phyloP scores from a whole-genome alignment of 2,888 invertebrate species.

The Chloroclysta siterata region DNA sequence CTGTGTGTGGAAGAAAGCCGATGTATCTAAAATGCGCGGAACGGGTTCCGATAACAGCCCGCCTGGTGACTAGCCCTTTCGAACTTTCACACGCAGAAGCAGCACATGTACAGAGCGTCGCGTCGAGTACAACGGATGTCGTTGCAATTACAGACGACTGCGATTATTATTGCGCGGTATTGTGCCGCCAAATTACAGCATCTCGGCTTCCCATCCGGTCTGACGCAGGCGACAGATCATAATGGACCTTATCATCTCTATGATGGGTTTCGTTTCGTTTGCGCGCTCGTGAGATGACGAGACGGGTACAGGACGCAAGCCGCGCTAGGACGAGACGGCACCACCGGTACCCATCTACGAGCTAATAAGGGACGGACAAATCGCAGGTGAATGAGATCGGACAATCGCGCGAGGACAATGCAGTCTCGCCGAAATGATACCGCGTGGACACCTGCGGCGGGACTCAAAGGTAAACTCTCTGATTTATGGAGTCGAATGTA shows the following conservation, averaged over 20 bases:
- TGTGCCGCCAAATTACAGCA: slow-evolving; percentile 80
- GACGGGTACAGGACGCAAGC: slow-evolving; percentile 51
- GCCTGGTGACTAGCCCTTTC: slow-evolving; percentile 64
- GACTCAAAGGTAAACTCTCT: slow-evolving; percentile 55
- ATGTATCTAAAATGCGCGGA: slow-evolving; percentile 68
- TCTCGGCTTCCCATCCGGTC: slow-evolving; percentile 82
- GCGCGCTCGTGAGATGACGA: slow-evolving; percentile 46
- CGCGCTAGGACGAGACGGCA: slow-evolving; percentile 44
- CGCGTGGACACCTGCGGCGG: slow-evolving; percentile 68
- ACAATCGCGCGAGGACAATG: slow-evolving; percentile 59
- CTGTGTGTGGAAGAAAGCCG: slow-evolving; percentile 67
- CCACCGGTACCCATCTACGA: slow-evolving; percentile 49
- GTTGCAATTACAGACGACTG: slow-evolving; percentile 77
- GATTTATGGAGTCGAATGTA: slow-evolving; percentile 70
- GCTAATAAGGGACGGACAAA: slow-evolving; percentile 67
- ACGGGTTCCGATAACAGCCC: slow-evolving; percentile 70
- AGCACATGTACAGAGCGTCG: slow-evolving; percentile 64
- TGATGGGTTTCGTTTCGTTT: slow-evolving; percentile 43
- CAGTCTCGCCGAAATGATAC: slow-evolving; percentile 56
- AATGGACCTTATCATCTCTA: slow-evolving; percentile 45
- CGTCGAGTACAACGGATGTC: slow-evolving; percentile 75
- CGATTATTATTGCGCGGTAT: slow-evolving; percentile 81
- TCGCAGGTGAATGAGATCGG: slow-evolving; percentile 68
- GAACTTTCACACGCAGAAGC: slow-evolving; percentile 76
- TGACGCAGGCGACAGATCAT: slow-evolving; percentile 43